Percentiles rank a stretch among this genome's conserved stretches.
Conservation (phyloP, 2,888 invertebrate genomes). For the Nomada lathburiana region DNA sequence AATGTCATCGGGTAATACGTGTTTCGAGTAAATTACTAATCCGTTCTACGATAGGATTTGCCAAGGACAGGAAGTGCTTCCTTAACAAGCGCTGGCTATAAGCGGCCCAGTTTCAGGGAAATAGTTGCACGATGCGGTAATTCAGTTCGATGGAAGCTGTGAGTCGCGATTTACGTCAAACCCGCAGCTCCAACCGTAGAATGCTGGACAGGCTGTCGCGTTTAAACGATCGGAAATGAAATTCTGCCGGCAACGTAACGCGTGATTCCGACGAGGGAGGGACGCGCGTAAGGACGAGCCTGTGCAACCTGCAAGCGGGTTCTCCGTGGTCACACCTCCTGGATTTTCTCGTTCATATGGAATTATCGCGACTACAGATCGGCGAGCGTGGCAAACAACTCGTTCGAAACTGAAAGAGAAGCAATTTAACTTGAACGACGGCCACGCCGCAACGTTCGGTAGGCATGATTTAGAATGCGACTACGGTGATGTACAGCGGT, state of each 20-base stretch:
- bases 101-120: constrained; percentile 18
- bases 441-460: background rate
- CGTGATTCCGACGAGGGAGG: background rate
- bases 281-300: background rate
- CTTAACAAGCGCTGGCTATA: background rate
- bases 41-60: background rate
- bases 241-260: background rate
- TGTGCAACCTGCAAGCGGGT: constrained; percentile 7
- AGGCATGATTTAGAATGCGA: too few relatives aligned
- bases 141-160: constrained; percentile 1
- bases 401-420: background rate
- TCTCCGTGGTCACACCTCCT: constrained; percentile 39
- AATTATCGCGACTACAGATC: background rate
- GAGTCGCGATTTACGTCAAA: constrained; percentile 3
- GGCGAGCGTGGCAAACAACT: background rate
- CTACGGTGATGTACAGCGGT: too few relatives aligned
- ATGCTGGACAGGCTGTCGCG: background rate
- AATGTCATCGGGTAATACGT: background rate
- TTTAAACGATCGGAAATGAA: constrained; percentile 1
- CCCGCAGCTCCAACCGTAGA: background rate
- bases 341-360: constrained; percentile 14
- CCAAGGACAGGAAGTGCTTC: constrained; percentile 19
- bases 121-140: background rate
- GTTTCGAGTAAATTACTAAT: background rate
- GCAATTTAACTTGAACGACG: background rate